A percentile compares a stretch with the other conserved stretches of the same genome.
These are phyloP conservation scores for Poeciliopsis prolifica DNA, from an alignment of 2,113 vertebrate genomes.

Conservation along the genomic window DNA sequence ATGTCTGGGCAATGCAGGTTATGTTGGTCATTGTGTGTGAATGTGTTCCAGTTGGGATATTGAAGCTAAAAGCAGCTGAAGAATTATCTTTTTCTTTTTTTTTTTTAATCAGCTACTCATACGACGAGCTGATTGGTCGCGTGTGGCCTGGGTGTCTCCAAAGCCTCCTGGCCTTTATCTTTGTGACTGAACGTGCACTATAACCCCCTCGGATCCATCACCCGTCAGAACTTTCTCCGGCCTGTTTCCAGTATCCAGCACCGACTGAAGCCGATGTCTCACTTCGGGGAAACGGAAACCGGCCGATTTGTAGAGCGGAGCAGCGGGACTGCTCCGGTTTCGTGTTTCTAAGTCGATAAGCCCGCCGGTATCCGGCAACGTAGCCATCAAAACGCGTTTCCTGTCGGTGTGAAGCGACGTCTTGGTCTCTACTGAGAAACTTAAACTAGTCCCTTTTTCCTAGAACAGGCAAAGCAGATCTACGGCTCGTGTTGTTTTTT, in stretches of 20 bases:
- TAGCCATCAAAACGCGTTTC: conserved; percentile 56
- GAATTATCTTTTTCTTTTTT: background rate
- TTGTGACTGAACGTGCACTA: background rate
- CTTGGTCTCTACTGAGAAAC: background rate
- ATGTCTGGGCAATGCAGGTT: background rate
- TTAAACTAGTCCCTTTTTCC: too few relatives aligned
- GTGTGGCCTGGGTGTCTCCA: conserved; percentile 21
- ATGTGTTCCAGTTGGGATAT: conserved; percentile 17
- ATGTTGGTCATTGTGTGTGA: conserved; percentile 2
- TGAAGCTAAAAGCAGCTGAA: conserved; percentile 25
- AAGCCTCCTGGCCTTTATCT: conserved; percentile 17
- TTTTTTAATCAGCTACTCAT: too few relatives aligned
- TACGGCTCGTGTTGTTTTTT: conserved; percentile 4
- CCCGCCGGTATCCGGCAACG: conserved; percentile 34
- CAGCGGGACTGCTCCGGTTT: conserved; percentile 72
- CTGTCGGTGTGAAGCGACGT: conserved; percentile 19
- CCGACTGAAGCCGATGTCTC: background rate
- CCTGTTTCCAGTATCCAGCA: background rate
- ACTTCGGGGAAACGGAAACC: conserved; percentile 10
- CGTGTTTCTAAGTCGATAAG: conserved; percentile 26
- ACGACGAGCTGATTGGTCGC: conserved; percentile 24
- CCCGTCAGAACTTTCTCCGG: background rate
- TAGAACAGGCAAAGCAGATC: conserved; percentile 17
- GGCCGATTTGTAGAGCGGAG: conserved; percentile 43
- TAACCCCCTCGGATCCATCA: conserved; percentile 4